Conservation (phyloP, 2,797 vertebrate species). For the Choloepus didactylus region DNA sequence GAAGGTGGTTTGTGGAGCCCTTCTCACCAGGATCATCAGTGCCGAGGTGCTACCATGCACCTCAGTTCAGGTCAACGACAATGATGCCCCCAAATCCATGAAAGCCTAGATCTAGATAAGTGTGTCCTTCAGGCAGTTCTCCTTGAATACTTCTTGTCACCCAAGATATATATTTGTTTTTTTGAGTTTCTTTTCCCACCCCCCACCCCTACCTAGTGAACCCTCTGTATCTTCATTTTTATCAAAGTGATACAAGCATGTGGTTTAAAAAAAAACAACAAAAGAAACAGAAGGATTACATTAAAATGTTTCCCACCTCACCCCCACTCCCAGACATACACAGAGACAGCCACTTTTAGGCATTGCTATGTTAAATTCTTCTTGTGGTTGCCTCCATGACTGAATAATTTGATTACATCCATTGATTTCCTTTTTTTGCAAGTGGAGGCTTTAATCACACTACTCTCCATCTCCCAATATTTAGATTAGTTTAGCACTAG, state of each 20-base stretch:
- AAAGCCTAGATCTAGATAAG: background rate
- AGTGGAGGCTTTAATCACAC: background rate
- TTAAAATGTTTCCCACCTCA: background rate
- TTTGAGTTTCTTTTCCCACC: background rate
- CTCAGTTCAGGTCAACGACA: background rate
- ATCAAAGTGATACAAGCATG: background rate
- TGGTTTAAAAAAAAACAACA: background rate
- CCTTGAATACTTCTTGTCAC: background rate
- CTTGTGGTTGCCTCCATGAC: background rate
- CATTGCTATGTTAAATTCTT: background rate
- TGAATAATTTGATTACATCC: background rate
- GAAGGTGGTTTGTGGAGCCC: background rate
- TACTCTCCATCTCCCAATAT: background rate
- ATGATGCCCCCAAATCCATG: no score
- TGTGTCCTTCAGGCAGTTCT: background rate
- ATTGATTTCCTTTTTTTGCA: background rate
- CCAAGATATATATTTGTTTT: background rate
- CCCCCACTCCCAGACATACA: background rate
- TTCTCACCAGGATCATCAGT: background rate
- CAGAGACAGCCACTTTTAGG: background rate
- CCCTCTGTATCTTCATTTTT: background rate
- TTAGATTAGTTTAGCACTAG: background rate
- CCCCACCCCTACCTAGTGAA: background rate
- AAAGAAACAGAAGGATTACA: background rate
- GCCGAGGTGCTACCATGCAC: background rate